These are phyloP conservation scores for Diaprepes abbreviatus DNA, from an alignment of 2,888 invertebrate genomes.

Conservation along the genomic window DNA sequence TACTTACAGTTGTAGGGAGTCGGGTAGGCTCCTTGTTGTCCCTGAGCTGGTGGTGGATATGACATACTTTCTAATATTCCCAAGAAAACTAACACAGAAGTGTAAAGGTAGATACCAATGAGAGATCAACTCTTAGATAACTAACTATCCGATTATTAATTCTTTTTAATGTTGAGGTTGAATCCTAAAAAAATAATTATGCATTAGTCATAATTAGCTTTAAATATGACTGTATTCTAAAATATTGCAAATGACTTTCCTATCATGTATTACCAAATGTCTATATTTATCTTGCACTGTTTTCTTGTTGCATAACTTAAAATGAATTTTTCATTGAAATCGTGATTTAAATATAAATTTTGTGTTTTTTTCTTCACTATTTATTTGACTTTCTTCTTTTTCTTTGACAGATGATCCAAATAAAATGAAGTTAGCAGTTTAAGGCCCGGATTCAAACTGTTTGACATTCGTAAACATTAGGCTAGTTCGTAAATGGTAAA, in stretches of 20 bases:
- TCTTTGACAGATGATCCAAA: neutral
- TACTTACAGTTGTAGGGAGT: slow-evolving; percentile 59
- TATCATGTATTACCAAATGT: slow-evolving; percentile 4
- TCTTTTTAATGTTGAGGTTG: neutral
- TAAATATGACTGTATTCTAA: neutral
- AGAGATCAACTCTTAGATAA: neutral
- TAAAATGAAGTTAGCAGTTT: neutral
- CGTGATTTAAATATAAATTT: slow-evolving; percentile 14
- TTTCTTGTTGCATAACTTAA: slow-evolving; percentile 6
- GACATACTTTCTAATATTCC: slow-evolving; percentile 43
- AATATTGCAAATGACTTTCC: neutral
- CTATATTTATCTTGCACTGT: neutral
- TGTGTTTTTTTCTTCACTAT: neutral
- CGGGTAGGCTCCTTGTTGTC: slow-evolving; percentile 64
- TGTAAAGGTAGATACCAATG: neutral
- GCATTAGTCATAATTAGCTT: neutral
- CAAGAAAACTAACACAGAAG: neutral
- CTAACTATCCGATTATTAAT: neutral
- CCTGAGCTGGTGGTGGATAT: slow-evolving; percentile 49
- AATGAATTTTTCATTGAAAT: neutral
- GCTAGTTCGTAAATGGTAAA: too few species aligned
- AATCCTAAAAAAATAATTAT: neutral
- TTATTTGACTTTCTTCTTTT: neutral
- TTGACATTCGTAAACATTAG: too few species aligned
- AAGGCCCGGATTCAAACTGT: too few species aligned